Conservation (phyloP, 2,888 invertebrate species). For the Ceraclea dissimilis region DNA sequence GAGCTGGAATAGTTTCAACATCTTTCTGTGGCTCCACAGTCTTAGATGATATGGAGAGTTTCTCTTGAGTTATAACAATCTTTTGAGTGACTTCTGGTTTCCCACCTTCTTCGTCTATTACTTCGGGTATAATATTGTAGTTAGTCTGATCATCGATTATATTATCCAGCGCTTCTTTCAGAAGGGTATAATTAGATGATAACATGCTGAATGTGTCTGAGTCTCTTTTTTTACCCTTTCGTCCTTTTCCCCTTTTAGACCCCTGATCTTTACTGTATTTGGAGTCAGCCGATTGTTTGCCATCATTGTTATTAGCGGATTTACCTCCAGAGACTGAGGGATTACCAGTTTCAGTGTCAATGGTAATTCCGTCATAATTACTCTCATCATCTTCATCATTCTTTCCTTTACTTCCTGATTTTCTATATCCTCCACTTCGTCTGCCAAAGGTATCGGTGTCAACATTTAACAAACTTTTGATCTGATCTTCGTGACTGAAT, state of each 20-base stretch:
- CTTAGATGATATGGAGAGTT: not conserved
- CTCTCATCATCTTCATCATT: not conserved
- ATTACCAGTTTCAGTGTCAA: not conserved
- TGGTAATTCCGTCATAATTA: not conserved
- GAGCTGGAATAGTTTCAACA: not conserved
- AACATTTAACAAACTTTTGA: not conserved
- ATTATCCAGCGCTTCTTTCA: slow-evolving; percentile 15
- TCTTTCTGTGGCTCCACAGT: not conserved
- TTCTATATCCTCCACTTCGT: not conserved
- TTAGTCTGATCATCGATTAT: slow-evolving; percentile 16
- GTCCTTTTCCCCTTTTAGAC: slow-evolving; percentile 3
- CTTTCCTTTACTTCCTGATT: not conserved
- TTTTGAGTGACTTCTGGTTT: not conserved
- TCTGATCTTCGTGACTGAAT: not conserved
- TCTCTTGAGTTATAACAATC: not conserved
- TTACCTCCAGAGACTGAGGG: not conserved
- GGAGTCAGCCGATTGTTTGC: not conserved
- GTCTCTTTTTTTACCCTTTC: slow-evolving; percentile 11
- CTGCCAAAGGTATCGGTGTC: not conserved
- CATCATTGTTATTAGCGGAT: not conserved
- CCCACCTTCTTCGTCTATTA: not conserved
- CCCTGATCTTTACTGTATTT: slow-evolving; percentile 3
- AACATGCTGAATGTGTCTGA: slow-evolving; percentile 11
- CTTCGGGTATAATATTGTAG: slow-evolving; percentile 14
- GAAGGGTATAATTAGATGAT: slow-evolving; percentile 10